Evolutionary conservation across 2,888 invertebrate species (phyloP).

Genomic region (Cantharis lateralis): DNA sequence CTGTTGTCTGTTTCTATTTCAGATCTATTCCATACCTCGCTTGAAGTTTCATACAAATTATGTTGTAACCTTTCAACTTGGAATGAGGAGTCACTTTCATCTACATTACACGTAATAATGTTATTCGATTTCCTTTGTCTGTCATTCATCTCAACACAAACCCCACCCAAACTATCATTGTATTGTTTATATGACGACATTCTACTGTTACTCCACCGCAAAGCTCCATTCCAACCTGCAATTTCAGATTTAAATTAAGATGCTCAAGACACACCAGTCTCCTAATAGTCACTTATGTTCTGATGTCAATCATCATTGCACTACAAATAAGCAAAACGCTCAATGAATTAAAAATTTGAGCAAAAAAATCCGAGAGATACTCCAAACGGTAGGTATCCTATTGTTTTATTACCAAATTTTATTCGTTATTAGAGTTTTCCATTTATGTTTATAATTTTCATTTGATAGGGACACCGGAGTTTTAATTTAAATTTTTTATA

Average conservation of each 20-base stretch:
- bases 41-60: neutral
- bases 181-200: neutral
- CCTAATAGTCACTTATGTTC: neutral
- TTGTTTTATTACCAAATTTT: no score
- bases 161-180: neutral
- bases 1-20: neutral
- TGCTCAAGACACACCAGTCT: neutral
- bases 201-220: neutral
- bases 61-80: neutral
- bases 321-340: no score
- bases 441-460: no score
- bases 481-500: no score
- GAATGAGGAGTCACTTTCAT: neutral
- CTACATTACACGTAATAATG: neutral
- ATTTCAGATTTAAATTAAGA: neutral
- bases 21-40: neutral
- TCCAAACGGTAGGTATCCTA: no score
- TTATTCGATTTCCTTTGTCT: neutral
- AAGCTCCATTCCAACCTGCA: neutral
- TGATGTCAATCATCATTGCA: no score
- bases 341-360: no score
- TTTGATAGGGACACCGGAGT: no score
- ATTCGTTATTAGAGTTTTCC: no score
- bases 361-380: no score
- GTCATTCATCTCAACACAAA: neutral